Evolutionary conservation across 92 coral and sea anemone genomes (phyloP).

Genomic region (Phymanthus crucifer): DNA sequence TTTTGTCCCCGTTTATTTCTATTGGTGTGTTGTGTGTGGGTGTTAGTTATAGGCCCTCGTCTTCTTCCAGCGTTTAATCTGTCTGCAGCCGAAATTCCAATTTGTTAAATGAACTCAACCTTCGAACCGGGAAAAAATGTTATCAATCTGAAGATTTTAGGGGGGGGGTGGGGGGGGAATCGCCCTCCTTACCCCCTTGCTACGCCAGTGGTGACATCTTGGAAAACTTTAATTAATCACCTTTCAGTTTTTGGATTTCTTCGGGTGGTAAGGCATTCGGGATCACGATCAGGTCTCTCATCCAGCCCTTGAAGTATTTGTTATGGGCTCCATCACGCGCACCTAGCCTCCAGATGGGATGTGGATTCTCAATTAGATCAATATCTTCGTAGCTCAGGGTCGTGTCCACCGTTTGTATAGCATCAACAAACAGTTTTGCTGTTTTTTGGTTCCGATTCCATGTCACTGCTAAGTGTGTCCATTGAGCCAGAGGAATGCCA

Average conservation of each 20-base stretch:
- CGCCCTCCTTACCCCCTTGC: not conserved
- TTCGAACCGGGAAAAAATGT: no score
- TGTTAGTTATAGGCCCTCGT: no score
- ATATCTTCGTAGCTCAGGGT: not conserved
- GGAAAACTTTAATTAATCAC: not conserved
- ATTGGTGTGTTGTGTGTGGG: no score
- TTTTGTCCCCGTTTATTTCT: no score
- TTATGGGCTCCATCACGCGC: not conserved
- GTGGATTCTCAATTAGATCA: not conserved
- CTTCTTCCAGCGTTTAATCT: no score
- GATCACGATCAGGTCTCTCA: not conserved
- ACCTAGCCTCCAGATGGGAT: not conserved
- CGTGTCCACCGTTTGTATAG: not conserved
- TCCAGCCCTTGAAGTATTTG: not conserved
- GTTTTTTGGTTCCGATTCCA: not conserved
- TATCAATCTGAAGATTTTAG: no score
- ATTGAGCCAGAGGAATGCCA: not conserved
- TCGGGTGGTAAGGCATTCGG: not conserved
- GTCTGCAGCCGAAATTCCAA: no score
- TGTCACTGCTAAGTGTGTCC: not conserved
- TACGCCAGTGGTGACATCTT: not conserved
- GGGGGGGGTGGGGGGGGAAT: no score
- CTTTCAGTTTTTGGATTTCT: not conserved
- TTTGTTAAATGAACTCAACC: no score
- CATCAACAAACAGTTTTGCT: not conserved